Percentiles rank a stretch among this genome's conserved stretches.
Evolutionary conservation across 2,113 vertebrate genomes (phyloP).

Genomic region (Rhizomys pruinosus): DNA sequence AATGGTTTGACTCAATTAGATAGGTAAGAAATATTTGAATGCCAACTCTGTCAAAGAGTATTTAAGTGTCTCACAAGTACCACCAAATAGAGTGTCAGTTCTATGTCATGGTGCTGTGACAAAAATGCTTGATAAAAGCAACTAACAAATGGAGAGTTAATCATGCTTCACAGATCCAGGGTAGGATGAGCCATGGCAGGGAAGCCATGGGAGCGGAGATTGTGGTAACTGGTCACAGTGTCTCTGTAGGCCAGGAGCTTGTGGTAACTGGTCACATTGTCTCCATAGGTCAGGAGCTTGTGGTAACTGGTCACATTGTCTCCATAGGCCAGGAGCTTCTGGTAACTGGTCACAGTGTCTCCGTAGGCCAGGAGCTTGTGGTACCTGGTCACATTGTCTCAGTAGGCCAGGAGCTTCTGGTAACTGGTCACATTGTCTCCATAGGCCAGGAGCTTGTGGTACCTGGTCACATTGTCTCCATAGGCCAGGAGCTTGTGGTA

Average conservation of each 20-base stretch:
- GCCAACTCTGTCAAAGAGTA: not conserved
- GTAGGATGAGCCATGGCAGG: not conserved
- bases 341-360: not conserved
- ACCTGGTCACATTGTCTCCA: not conserved
- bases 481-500: too few species aligned
- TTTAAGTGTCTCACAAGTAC: not conserved
- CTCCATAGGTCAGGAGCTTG: too few species aligned
- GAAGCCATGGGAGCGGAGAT: not conserved
- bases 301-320: too few species aligned
- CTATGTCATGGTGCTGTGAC: not conserved
- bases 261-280: too few species aligned
- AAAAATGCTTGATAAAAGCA: not conserved
- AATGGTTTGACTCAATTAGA: not conserved
- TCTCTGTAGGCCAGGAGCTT: not conserved
- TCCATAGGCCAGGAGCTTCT: too few species aligned
- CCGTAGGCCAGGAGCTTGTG: too few species aligned
- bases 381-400: too few species aligned
- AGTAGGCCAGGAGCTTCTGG: too few species aligned
- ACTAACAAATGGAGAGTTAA: not conserved
- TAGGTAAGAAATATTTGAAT: not conserved
- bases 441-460: not conserved
- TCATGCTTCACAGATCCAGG: too few species aligned
- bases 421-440: too few species aligned
- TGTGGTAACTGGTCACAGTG: not conserved
- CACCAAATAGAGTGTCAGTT: not conserved